Conservation (phyloP, 2,797 vertebrate genomes). For the Novumbra hubbsi region DNA sequence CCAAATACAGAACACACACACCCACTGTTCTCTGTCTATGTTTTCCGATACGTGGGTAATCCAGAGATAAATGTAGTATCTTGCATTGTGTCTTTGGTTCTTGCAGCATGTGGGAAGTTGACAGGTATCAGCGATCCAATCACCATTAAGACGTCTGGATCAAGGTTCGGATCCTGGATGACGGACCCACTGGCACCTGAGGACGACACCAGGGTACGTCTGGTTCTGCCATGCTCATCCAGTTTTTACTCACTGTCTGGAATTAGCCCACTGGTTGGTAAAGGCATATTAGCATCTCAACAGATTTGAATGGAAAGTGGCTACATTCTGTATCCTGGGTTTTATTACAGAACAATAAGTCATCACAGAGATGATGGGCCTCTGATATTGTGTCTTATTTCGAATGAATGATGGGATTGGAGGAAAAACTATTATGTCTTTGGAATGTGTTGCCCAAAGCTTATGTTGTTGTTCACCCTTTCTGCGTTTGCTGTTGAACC, state of each 20-base stretch:
- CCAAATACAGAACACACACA: neutral
- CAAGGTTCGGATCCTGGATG: constrained; percentile 97
- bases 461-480: no score
- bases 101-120: constrained; percentile 93
- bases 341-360: neutral
- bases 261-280: neutral
- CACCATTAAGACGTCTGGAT: constrained; percentile 93
- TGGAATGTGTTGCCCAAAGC: neutral
- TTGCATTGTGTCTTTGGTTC: constrained; percentile 4
- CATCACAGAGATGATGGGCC: neutral
- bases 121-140: constrained; percentile 93
- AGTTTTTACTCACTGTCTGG: neutral
- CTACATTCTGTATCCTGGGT: neutral
- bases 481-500: no score
- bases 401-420: neutral
- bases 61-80: neutral
- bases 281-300: neutral
- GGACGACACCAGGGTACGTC: constrained; percentile 90
- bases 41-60: neutral
- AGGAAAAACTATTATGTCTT: neutral
- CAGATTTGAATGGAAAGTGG: neutral
- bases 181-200: constrained; percentile 88
- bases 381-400: no score
- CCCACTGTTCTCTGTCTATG: neutral
- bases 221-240: neutral